Conservation (phyloP, 2,113 vertebrate species). For the Stercorarius parasiticus region DNA sequence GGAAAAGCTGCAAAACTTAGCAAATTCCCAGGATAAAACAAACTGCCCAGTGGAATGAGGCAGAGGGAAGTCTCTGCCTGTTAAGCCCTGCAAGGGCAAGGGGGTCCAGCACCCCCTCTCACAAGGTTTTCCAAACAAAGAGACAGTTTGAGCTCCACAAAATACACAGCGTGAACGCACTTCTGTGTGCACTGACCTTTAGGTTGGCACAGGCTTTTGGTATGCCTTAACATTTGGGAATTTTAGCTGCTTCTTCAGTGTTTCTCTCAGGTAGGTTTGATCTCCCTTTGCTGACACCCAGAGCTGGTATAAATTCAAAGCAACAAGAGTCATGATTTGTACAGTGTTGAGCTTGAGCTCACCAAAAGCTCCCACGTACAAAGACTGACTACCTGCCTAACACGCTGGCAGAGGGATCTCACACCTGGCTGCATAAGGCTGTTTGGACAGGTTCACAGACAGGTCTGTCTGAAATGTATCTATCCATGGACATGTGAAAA, state of each 20-base stretch:
- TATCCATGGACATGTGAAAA: background rate
- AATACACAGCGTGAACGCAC: background rate
- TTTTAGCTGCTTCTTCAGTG: background rate
- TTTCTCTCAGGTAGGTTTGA: background rate
- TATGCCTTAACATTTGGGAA: background rate
- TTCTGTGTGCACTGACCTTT: background rate
- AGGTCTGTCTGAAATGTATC: background rate
- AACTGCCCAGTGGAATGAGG: background rate
- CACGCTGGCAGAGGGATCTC: background rate
- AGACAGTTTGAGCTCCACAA: background rate
- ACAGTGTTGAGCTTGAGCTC: background rate
- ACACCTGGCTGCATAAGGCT: background rate
- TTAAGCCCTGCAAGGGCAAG: background rate
- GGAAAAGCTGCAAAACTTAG: background rate
- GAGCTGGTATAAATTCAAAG: background rate
- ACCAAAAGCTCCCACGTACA: rapidly evolving
- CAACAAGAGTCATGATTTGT: background rate
- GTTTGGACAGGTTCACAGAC: background rate
- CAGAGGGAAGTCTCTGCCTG: background rate
- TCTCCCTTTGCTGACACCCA: background rate
- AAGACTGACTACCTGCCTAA: background rate
- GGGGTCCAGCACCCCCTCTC: background rate
- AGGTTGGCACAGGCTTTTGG: background rate
- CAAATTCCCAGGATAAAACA: background rate
- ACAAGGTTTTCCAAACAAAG: background rate